Percentiles rank a stretch among this genome's conserved stretches.
Evolutionary conservation across 2,888 invertebrate species (phyloP).

Genomic region (Diadegma fenestrale): DNA sequence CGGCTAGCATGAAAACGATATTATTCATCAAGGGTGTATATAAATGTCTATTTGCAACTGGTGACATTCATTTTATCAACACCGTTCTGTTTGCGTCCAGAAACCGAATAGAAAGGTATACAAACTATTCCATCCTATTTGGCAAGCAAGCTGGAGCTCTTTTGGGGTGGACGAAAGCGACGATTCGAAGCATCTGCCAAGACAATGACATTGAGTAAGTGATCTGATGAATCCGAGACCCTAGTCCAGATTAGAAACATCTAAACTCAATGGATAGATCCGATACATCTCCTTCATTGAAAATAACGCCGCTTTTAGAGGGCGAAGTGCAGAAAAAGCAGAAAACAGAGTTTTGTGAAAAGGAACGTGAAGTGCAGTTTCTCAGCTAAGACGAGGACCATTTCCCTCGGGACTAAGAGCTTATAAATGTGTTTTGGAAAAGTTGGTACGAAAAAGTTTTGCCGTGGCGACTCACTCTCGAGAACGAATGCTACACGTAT

Average conservation of each 20-base stretch:
- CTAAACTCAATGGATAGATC: conserved; percentile 13
- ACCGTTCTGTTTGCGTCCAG: too few relatives aligned
- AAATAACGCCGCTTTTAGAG: conserved; percentile 51
- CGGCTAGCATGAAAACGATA: background rate
- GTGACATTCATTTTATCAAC: background rate
- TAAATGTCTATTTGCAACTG: conserved; percentile 26
- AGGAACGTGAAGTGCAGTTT: conserved; percentile 30
- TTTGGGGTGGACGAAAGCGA: background rate
- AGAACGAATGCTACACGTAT: conserved; percentile 53
- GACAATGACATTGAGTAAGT: conserved; percentile 11
- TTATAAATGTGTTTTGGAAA: conserved; percentile 72
- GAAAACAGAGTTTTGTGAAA: conserved; percentile 27
- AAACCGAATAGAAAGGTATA: background rate
- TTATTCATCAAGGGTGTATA: conserved; percentile 63
- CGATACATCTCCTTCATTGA: conserved; percentile 43
- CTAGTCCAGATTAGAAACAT: background rate
- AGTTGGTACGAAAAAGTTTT: conserved; percentile 64
- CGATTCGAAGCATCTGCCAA: background rate
- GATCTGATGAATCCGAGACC: conserved; percentile 10
- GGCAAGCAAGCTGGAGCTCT: background rate
- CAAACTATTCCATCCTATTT: conserved; percentile 3
- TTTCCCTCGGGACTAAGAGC: conserved; percentile 58
- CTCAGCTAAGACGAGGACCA: conserved; percentile 27
- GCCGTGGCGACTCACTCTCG: conserved; percentile 38
- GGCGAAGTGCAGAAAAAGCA: conserved; percentile 21